Evolutionary conservation across 2,113 vertebrate genomes (phyloP), one percentile per base, ranked within the genome.

Genomic region (Toxotes chatareus): DNA sequence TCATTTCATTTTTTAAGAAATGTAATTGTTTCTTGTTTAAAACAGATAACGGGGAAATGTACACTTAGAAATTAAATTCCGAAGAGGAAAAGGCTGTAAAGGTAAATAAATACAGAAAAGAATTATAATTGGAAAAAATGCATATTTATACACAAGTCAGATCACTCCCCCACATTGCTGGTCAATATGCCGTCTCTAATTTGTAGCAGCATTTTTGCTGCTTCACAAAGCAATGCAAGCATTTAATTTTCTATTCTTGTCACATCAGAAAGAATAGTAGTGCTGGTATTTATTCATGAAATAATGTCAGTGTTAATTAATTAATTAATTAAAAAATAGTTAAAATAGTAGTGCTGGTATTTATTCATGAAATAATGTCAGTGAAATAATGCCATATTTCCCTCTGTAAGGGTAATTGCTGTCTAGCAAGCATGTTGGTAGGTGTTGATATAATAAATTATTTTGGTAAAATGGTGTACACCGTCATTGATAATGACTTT

Each of bases 21-120:
- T 10, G 17, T 56, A 46, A 46, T 19, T 16, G 65, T 63, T 57
- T 72, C 10, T 44, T 62, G 38, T 49, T 44, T 44, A 31, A 66
- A 55, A 74, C 27, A 61, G 65, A 70, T 56, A 55, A 17, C 27
- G 27, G 23, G 10, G 47, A 21, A 49, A 66, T 59, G n/a, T 36
- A 44, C n/a, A 16, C 32, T 31, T n/a, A 11, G 44, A 14, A 46
- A 46, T 49, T 17, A 12, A 23, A 23, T 56, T n/a, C n/a, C n/a
- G 11, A 1, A 27, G 9, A 27, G 53, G 23, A 42, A 51, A 68
- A 12, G 27, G 10, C n/a, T 23, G 10, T n/a, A n/a, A 53, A 56
- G 4, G n/a, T 27, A 56, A 56, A 27, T 19, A 19, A 19, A 13
- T 12, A 56, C 12, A 27, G 53, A 23, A 56, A 56, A 23, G 14